Conservation (phyloP, 1,140 invertebrate genomes). For the Artemia franciscana region DNA sequence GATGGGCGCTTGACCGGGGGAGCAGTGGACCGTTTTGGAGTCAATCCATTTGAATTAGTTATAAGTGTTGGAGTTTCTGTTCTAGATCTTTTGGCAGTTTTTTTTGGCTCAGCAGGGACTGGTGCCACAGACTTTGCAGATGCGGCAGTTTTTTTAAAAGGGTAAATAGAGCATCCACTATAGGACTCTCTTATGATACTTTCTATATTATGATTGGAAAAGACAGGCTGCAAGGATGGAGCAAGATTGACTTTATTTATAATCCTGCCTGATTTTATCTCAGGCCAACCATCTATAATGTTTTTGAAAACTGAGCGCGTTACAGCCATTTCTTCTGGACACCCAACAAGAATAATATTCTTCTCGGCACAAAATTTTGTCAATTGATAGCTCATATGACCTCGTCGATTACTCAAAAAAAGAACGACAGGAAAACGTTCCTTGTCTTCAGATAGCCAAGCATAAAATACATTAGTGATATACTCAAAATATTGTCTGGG, state of each 20-base stretch:
- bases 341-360: background rate
- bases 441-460: background rate
- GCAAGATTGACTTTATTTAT: background rate
- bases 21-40: too few species aligned
- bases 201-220: background rate
- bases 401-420: background rate
- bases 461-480: background rate
- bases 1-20: background rate
- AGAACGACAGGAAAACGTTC: background rate
- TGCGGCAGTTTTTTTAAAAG: background rate
- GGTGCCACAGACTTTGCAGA: background rate
- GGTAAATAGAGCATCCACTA: background rate
- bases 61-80: background rate
- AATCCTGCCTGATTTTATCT: background rate
- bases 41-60: background rate
- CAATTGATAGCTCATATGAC: background rate
- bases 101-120: background rate
- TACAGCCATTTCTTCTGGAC: background rate
- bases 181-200: background rate
- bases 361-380: background rate
- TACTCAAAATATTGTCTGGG: background rate
- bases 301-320: background rate
- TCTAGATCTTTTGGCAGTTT: background rate
- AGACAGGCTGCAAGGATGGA: background rate
- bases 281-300: background rate